Base-by-base conservation (phyloP, 2,113 vertebrate species). In the Oryzias javanicus region DNA sequence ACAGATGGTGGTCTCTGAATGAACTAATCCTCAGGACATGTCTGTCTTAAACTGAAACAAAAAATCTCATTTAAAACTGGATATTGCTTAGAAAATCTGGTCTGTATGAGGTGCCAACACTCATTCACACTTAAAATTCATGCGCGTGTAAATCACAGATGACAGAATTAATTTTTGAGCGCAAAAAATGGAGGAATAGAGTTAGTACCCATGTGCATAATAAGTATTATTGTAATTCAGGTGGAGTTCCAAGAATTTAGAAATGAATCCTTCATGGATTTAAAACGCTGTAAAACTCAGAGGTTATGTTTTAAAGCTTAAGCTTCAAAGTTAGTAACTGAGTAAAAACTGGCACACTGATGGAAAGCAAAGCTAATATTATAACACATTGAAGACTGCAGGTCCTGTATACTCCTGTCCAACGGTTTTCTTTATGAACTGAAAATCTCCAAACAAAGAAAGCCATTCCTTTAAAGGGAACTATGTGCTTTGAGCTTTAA, bases 261-360 rank as follows among this genome's bases (percentile, higher is more conserved):
- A 59, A 59, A 60, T 73, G 71, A 82, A 62, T 74, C 70, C 55
- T 54, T 68, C 27, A 7, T 51, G 70, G 72, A 61, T 70, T 82
- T 55, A 70, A 50, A 64, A 65, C 53, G 53, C 70, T 52, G 14
- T 46, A 27, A 64, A 74, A 66, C 20, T 68, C 64, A 40, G 15
- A 49, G 54, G 35, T 77, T 66, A 70, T 67, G 67, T 74, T 81
- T 74, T 64, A 46, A 54, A 60, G 70, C 51, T 58, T 79, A 81
- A 81, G 70, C 70, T 44, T 41, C 49, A 49, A 64, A 74, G 62
- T 72, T 79, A 68, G 73, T 67, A 74, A 59, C 44, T 69, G 24
- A 29, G 57, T 42, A 42, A 63, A 42, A 63, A 79, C 62, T 63
- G 61, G 67, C 64, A 55, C 14, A 35, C 27, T 78, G 49, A 72